phyloP scores from a whole-genome alignment of 2,113 vertebrate genomes.

The Mugil cephalus region DNA sequence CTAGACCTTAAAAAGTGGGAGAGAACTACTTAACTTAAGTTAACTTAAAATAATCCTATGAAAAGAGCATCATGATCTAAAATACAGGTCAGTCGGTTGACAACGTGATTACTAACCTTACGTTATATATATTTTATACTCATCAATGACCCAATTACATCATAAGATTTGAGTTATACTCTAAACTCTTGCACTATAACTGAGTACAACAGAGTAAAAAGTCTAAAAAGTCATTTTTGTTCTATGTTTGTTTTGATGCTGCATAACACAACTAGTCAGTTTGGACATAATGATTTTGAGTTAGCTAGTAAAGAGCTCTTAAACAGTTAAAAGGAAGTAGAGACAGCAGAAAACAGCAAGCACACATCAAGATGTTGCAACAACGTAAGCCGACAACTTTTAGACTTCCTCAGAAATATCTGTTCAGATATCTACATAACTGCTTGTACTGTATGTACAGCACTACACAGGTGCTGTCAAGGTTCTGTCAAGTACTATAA shows the following conservation, averaged over 20 bases:
- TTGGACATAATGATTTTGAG: too few species aligned
- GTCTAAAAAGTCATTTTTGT: too few species aligned
- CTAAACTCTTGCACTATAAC: too few species aligned
- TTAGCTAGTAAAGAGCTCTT: too few species aligned
- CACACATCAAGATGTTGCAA: background rate
- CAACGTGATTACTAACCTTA: background rate
- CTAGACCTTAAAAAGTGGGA: background rate
- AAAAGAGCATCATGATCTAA: too few species aligned
- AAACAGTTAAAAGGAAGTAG: too few species aligned
- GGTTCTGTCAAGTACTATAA: background rate
- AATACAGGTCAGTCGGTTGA: too few species aligned
- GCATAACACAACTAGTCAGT: too few species aligned
- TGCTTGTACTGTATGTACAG: background rate
- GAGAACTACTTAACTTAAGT: background rate
- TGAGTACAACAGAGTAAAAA: too few species aligned
- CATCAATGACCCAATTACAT: rapidly evolving
- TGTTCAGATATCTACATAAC: background rate
- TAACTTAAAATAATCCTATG: background rate
- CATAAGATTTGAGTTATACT: background rate
- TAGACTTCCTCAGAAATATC: background rate
- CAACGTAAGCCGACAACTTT: background rate
- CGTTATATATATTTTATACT: background rate
- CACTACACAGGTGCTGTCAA: background rate
- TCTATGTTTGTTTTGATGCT: too few species aligned
- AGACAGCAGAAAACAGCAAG: too few species aligned